A percentile compares a stretch with the other conserved stretches of the same genome.
These are phyloP conservation scores for Drosophila teissieri DNA, from an alignment of 1,140 invertebrate genomes.

Conservation along the genomic window DNA sequence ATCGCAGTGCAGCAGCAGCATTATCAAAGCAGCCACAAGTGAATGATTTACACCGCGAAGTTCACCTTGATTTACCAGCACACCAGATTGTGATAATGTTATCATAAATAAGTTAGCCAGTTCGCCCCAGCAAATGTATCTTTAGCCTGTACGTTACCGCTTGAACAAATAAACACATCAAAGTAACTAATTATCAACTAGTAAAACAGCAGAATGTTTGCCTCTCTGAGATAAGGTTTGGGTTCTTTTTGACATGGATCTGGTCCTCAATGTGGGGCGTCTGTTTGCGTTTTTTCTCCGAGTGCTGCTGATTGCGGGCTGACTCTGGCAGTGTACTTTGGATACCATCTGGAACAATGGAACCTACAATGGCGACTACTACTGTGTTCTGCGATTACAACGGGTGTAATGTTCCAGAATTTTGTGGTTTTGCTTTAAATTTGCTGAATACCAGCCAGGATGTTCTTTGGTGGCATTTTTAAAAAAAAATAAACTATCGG, in stretches of 20 bases:
- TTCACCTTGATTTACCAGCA: constrained; percentile 61
- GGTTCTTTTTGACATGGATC: constrained; percentile 24
- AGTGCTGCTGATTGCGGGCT: constrained; percentile 41
- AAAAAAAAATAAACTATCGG: not conserved
- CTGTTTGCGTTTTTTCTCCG: constrained; percentile 30
- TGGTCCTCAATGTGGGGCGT: constrained; percentile 31
- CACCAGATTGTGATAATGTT: constrained; percentile 72
- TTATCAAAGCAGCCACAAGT: constrained; percentile 40
- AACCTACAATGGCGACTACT: constrained; percentile 4
- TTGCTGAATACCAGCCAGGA: not conserved
- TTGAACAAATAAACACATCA: constrained; percentile 70
- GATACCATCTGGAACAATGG: constrained; percentile 30
- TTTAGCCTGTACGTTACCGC: constrained; percentile 69
- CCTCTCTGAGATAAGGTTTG: constrained; percentile 41
- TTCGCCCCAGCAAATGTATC: constrained; percentile 70
- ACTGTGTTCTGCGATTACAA: not conserved
- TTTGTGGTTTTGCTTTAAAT: not conserved
- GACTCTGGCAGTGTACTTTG: constrained; percentile 49
- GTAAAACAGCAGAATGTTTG: constrained; percentile 30
- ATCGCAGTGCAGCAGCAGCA: constrained; percentile 63
- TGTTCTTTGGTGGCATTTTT: not conserved
- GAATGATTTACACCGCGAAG: constrained; percentile 34
- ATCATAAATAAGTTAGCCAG: constrained; percentile 69
- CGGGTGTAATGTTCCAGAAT: not conserved
- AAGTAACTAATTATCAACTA: constrained; percentile 45